phyloP scores from a whole-genome alignment of 2,113 vertebrate genomes.

The Chascanopsetta lugubris region DNA sequence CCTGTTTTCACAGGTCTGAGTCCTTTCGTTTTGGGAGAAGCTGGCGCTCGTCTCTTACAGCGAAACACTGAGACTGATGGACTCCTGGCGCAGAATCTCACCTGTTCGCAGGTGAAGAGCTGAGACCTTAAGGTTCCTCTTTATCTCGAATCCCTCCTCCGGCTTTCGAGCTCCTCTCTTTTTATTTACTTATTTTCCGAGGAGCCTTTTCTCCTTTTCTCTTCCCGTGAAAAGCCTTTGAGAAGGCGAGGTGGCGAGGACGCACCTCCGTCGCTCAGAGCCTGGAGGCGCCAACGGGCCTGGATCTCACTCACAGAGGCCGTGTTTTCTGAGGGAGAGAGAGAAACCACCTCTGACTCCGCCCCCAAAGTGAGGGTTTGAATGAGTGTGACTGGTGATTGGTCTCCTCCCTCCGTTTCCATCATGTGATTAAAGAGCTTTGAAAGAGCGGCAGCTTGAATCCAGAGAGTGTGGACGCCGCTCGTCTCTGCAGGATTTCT shows the following conservation, averaged over 20 bases:
- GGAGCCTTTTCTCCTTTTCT: slow-evolving; percentile 4
- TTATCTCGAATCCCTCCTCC: neutral
- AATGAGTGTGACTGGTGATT: neutral
- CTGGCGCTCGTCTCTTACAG: too few relatives aligned
- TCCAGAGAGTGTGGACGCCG: neutral
- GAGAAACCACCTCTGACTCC: slow-evolving; percentile 15
- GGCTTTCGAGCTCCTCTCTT: neutral
- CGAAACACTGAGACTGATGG: too few relatives aligned
- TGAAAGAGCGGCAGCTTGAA: neutral
- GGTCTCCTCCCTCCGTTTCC: neutral
- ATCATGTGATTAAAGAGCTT: neutral
- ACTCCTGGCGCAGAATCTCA: neutral
- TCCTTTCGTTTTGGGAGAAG: too few relatives aligned
- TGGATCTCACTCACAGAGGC: neutral
- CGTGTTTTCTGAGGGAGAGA: neutral
- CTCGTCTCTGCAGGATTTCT: neutral
- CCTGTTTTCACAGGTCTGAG: too few relatives aligned
- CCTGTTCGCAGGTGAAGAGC: neutral
- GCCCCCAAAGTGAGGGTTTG: neutral
- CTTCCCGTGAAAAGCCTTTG: slow-evolving; percentile 26
- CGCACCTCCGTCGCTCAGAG: slow-evolving; percentile 26
- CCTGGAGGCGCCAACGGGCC: neutral
- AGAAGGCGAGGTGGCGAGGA: slow-evolving; percentile 31
- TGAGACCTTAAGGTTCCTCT: too few relatives aligned
- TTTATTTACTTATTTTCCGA: slow-evolving; percentile 20